A percentile compares a stretch with the other conserved stretches of the same genome.
Conservation (phyloP, 1,140 invertebrate species). For the Lucilia cuprina region DNA sequence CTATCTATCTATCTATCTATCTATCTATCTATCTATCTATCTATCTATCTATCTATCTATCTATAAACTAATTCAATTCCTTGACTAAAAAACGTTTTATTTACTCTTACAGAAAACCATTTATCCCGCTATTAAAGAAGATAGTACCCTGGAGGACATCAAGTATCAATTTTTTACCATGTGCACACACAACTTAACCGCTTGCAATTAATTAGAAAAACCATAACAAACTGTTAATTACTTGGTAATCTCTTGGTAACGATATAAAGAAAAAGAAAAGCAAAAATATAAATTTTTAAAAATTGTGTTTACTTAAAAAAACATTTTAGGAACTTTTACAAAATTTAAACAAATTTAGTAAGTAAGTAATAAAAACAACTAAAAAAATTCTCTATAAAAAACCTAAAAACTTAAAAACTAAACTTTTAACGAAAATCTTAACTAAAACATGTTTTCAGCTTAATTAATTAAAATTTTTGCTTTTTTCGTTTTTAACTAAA, state of each 20-base stretch:
- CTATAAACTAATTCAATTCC: no score
- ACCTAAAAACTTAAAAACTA: no score
- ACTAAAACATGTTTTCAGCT: no score
- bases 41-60: no score
- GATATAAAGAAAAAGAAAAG: neutral
- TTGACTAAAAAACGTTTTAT: no score
- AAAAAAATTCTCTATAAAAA: no score
- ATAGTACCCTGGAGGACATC: slow-evolving; percentile 55
- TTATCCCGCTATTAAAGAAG: slow-evolving; percentile 53
- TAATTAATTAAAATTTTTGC: no score
- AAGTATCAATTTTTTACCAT: slow-evolving; percentile 60
- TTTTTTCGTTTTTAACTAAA: no score
- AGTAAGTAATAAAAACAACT: neutral
- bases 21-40: no score
- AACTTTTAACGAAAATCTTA: no score
- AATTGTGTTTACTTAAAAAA: slow-evolving; percentile 19
- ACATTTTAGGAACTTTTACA: slow-evolving; percentile 24
- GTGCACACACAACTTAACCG: slow-evolving; percentile 39
- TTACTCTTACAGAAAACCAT: slow-evolving; percentile 49
- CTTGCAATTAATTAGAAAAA: neutral
- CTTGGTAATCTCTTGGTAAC: neutral
- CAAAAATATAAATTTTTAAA: neutral
- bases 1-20: no score
- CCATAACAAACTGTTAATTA: neutral
- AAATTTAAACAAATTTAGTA: neutral